Conservation (phyloP, 2,113 vertebrate species). For the Hypomesus transpacificus region DNA sequence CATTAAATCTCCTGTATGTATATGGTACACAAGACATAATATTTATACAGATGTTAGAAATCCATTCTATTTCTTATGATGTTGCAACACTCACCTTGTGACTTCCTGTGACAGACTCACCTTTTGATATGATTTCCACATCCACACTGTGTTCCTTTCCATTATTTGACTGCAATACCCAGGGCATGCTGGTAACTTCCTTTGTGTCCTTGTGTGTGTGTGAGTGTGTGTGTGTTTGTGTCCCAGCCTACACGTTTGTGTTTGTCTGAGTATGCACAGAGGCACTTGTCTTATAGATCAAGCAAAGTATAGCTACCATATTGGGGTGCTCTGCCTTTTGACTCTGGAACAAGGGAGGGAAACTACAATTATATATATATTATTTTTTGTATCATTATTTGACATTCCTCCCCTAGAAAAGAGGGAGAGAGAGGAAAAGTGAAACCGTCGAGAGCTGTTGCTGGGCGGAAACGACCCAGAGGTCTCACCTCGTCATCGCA, state of each 20-base stretch:
- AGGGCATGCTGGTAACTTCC: not conserved
- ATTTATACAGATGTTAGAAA: too few relatives aligned
- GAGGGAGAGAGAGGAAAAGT: not conserved
- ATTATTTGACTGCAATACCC: too few relatives aligned
- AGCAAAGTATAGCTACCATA: slow-evolving; percentile 39
- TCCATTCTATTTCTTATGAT: too few relatives aligned
- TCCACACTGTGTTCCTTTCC: too few relatives aligned
- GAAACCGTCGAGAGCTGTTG: slow-evolving; percentile 3
- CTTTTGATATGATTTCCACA: too few relatives aligned
- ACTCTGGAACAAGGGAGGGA: slow-evolving; percentile 18
- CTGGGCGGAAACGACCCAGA: slow-evolving; percentile 17
- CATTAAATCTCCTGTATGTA: not conserved
- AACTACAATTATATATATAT: not conserved
- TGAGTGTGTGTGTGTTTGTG: slow-evolving; percentile 3
- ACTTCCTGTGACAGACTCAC: too few relatives aligned
- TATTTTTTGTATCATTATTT: too few relatives aligned
- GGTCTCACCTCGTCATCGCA: slow-evolving; percentile 20
- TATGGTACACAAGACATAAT: not conserved
- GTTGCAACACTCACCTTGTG: too few relatives aligned
- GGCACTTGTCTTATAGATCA: not conserved
- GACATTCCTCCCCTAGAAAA: too few relatives aligned
- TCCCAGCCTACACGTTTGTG: not conserved
- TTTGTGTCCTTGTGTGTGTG: slow-evolving; percentile 3
- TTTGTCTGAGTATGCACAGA: not conserved
- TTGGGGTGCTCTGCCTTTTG: slow-evolving; percentile 50